Conservation (phyloP, 1,140 invertebrate genomes). For the Calliphora vicina region DNA sequence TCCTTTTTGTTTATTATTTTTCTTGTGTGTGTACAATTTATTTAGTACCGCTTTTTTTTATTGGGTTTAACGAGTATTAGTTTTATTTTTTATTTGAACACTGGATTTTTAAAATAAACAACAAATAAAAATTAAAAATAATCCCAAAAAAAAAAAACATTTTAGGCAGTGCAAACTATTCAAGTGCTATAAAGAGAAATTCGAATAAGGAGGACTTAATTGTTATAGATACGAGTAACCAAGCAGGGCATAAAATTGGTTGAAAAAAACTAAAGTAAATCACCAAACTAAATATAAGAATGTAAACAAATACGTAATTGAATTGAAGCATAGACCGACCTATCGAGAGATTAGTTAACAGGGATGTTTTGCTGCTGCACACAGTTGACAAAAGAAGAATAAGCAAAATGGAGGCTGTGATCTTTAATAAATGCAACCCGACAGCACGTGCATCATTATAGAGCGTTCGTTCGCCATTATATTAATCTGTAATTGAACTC, state of each 20-base stretch:
- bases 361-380: neutral
- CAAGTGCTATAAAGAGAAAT: neutral
- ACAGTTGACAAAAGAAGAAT: neutral
- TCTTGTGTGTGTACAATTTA: neutral
- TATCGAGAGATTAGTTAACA: neutral
- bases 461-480: neutral
- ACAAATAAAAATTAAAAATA: neutral
- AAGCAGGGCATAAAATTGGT: neutral
- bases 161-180: neutral
- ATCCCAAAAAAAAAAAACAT: neutral
- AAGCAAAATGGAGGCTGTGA: neutral
- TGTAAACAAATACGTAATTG: neutral
- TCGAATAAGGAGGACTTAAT: neutral
- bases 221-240: neutral
- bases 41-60: neutral
- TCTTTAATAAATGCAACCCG: neutral
- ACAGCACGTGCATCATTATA: constrained; percentile 1
- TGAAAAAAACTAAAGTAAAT: neutral
- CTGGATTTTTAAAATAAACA: neutral
- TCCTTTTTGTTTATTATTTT: neutral
- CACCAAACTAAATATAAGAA: no score
- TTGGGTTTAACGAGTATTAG: no score
- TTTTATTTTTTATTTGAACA: neutral
- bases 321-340: neutral
- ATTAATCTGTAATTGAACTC: constrained; percentile 28